phyloP scores from a whole-genome alignment of 2,113 vertebrate genomes.

The Oostethus manadensis region DNA sequence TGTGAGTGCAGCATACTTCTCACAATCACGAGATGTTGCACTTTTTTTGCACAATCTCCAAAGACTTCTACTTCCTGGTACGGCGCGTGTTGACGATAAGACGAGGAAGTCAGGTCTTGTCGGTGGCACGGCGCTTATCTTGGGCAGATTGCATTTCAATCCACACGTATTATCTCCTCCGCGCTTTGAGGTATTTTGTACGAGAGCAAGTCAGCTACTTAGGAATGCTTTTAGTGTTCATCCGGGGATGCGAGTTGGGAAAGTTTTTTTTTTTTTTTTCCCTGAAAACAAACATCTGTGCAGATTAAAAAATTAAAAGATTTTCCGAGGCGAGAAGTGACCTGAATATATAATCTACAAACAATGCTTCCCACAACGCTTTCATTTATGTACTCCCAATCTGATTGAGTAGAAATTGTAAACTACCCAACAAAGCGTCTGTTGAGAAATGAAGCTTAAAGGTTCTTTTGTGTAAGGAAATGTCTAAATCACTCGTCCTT shows the following conservation, averaged over 20 bases:
- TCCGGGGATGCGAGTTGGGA: constrained; percentile 70
- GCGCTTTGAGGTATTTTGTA: constrained; percentile 76
- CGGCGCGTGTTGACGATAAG: constrained; percentile 73
- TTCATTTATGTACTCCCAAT: constrained; percentile 67
- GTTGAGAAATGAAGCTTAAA: constrained; percentile 61
- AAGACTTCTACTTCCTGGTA: constrained; percentile 75
- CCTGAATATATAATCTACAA: constrained; percentile 78
- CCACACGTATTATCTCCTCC: constrained; percentile 77
- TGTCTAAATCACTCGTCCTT: constrained; percentile 71
- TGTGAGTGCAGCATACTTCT: too few species aligned
- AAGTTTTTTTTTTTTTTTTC: constrained; percentile 53
- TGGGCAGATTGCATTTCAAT: constrained; percentile 76
- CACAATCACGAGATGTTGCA: constrained; percentile 60
- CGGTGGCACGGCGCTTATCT: constrained; percentile 75
- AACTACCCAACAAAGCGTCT: constrained; percentile 62
- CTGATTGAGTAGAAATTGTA: constrained; percentile 74
- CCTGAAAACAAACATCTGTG: constrained; percentile 74
- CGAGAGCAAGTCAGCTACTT: constrained; percentile 73
- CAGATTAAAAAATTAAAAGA: constrained; percentile 73
- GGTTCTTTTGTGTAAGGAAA: constrained; percentile 67
- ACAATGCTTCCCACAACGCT: constrained; percentile 65
- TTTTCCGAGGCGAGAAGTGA: constrained; percentile 69
- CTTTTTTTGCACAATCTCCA: constrained; percentile 73
- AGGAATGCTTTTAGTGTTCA: constrained; percentile 75
- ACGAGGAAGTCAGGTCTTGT: constrained; percentile 74